Evolutionary conservation across 2,797 vertebrate genomes (phyloP).

Genomic region (Emys orbicularis): DNA sequence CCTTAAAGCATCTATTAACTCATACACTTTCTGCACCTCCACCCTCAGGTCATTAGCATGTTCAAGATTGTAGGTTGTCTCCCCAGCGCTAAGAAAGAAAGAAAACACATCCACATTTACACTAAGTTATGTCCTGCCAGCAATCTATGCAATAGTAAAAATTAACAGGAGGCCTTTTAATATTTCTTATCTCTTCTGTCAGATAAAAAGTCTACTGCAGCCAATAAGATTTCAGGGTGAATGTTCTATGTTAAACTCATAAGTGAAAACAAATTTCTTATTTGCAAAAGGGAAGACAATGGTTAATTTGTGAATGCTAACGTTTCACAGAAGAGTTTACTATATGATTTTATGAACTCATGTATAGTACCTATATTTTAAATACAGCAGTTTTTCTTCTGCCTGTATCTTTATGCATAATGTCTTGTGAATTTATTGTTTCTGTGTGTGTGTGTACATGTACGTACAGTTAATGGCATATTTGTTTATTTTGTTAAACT

Average conservation of each 20-base stretch:
- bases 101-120: not conserved
- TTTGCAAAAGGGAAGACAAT: not conserved
- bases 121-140: slow-evolving; percentile 14
- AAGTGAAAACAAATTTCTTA: not conserved
- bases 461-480: too few relatives aligned
- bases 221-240: not conserved
- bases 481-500: not conserved
- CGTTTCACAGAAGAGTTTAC: not conserved
- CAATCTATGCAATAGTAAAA: not conserved
- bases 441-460: not conserved
- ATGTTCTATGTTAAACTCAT: not conserved
- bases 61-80: slow-evolving; percentile 93
- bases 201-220: not conserved
- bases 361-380: not conserved
- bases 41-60: slow-evolving; percentile 90
- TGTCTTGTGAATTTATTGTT: not conserved
- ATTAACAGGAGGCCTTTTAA: not conserved
- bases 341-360: not conserved
- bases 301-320: not conserved
- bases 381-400: not conserved
- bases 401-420: too few relatives aligned
- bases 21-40: slow-evolving; percentile 96
- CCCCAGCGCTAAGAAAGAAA: slow-evolving; percentile 88
- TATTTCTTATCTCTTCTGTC: not conserved
- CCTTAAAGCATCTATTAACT: slow-evolving; percentile 97